These are phyloP conservation scores for Hyles vespertilio DNA, from an alignment of 1,140 invertebrate species.

Conservation along the genomic window DNA sequence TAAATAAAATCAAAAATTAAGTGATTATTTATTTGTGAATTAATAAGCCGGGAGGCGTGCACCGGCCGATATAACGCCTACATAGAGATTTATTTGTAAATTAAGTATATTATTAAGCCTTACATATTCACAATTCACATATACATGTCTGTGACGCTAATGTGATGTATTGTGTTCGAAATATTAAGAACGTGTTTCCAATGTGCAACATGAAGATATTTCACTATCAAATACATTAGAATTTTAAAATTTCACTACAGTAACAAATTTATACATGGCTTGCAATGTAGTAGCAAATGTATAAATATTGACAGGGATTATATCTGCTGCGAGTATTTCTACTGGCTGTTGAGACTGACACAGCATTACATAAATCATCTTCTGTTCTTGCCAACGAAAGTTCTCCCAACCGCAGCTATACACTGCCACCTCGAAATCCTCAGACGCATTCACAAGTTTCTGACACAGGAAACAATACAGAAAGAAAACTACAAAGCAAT, in stretches of 20 bases:
- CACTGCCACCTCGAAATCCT: conserved; percentile 43
- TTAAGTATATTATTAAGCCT: no score
- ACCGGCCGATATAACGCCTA: no score
- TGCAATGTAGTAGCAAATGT: conserved; percentile 59
- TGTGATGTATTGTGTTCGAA: no score
- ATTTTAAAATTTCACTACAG: conserved; percentile 53
- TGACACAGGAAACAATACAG: conserved; percentile 61
- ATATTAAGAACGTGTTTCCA: no score
- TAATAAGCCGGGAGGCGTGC: no score
- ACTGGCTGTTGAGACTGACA: conserved; percentile 47
- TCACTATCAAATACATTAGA: neutral
- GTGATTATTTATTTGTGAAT: no score
- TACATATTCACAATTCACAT: no score
- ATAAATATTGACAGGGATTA: conserved; percentile 58
- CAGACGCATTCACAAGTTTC: conserved; percentile 44
- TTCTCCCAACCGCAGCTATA: conserved; percentile 65
- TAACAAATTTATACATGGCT: conserved; percentile 57
- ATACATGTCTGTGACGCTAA: no score
- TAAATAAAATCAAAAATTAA: no score
- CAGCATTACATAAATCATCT: conserved; percentile 43
- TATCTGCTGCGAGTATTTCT: conserved; percentile 50
- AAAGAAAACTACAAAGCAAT: conserved; percentile 55
- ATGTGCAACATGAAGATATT: neutral
- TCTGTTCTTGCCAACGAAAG: conserved; percentile 46
- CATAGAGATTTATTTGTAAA: no score